A percentile compares a stretch with the other conserved stretches of the same genome.
Conservation (phyloP, 2,113 vertebrate genomes). For the Gallinago jamesoni region DNA sequence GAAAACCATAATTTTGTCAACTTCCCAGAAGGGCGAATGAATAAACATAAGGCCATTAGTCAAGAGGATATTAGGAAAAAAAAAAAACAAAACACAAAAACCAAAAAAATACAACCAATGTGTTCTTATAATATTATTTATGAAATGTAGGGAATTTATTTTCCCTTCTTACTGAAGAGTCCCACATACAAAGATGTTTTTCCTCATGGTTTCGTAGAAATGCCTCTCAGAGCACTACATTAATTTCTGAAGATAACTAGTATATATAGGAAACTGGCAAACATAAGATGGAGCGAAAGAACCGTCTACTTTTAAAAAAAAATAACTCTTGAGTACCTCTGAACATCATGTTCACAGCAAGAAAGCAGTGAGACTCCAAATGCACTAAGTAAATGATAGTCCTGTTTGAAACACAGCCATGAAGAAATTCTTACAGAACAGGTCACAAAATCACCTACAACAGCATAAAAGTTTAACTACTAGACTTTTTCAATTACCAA, state of each 20-base stretch:
- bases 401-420: background rate
- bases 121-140: background rate
- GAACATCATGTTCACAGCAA: background rate
- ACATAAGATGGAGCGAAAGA: background rate
- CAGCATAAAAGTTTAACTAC: background rate
- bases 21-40: background rate
- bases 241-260: background rate
- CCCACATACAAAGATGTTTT: background rate
- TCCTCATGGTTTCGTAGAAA: background rate
- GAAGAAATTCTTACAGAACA: background rate
- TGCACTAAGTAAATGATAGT: background rate
- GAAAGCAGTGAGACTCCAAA: background rate
- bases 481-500: background rate
- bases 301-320: background rate
- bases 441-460: background rate
- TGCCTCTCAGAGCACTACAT: background rate
- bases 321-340: background rate
- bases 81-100: no score
- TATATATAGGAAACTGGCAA: background rate
- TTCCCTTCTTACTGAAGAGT: background rate
- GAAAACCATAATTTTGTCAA: background rate
- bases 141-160: background rate
- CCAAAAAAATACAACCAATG: background rate
- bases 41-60: background rate
- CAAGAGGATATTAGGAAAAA: background rate